Conservation (phyloP, 2,888 invertebrate species). For the Pinctada fucata region DNA sequence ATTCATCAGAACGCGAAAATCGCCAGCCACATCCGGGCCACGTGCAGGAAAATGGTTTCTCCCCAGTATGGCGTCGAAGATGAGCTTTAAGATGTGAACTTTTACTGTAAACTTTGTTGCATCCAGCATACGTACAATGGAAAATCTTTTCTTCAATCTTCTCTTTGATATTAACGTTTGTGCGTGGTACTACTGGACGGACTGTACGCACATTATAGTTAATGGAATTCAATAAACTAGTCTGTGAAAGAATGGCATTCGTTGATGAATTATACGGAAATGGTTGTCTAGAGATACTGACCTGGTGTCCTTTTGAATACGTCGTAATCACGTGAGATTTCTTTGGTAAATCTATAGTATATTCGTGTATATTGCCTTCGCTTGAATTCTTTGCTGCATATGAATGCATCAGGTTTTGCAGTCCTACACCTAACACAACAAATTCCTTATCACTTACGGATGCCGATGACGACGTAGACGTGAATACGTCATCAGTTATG, state of each 20-base stretch:
- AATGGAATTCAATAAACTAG: conserved; percentile 53
- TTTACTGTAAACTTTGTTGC: conserved; percentile 97
- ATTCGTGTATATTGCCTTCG: conserved; percentile 42
- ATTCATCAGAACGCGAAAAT: conserved; percentile 95
- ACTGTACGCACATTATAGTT: conserved; percentile 50
- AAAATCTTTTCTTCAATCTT: conserved; percentile 80
- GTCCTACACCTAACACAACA: conserved; percentile 75
- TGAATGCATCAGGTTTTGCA: conserved; percentile 71
- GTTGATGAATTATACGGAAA: conserved; percentile 36
- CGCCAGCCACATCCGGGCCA: conserved; percentile 91
- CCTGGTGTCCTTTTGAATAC: conserved; percentile 43
- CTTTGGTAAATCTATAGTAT: conserved; percentile 56
- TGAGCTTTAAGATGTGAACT: conserved; percentile 98
- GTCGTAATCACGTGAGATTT: conserved; percentile 41
- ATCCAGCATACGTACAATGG: conserved; percentile 81
- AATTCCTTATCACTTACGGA: conserved; percentile 59
- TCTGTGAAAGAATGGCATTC: conserved; percentile 57
- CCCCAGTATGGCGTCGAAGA: conserved; percentile 93
- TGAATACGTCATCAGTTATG: conserved; percentile 47
- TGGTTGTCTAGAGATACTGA: conserved; percentile 40
- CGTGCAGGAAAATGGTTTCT: conserved; percentile 80
- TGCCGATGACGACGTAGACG: conserved; percentile 14
- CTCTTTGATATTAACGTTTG: conserved; percentile 42
- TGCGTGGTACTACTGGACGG: conserved; percentile 47
- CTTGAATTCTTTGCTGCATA: conserved; percentile 55